Conservation (phyloP, 2,888 invertebrate genomes). For the Xestia ashworthii region DNA sequence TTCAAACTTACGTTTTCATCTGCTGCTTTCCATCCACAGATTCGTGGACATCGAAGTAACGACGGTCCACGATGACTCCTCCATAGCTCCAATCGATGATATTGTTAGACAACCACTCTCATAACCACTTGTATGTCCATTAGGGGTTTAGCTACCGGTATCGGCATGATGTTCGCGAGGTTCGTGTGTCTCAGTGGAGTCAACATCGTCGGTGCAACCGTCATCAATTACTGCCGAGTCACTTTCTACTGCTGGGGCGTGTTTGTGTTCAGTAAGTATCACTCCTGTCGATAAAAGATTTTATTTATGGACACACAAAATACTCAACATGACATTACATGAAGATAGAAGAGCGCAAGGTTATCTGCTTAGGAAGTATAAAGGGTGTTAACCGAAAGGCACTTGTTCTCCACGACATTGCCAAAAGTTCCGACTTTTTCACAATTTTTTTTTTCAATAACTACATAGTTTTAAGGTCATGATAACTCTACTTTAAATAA, state of each 20-base stretch:
- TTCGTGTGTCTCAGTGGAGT: constrained; percentile 68
- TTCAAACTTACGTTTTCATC: background rate
- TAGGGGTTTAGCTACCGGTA: constrained; percentile 70
- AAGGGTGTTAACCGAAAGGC: too few species aligned
- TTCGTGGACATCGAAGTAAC: background rate
- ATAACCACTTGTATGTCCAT: background rate
- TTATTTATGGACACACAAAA: too few species aligned
- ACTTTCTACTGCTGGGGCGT: constrained; percentile 69
- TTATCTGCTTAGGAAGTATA: too few species aligned
- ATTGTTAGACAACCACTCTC: too few species aligned
- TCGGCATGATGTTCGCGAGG: constrained; percentile 69
- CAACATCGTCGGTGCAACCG: constrained; percentile 65
- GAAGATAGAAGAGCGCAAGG: too few species aligned
- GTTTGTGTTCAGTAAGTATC: constrained; percentile 67
- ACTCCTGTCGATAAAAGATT: background rate
- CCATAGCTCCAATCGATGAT: background rate
- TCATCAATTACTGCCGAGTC: constrained; percentile 62
- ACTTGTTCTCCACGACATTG: too few species aligned
- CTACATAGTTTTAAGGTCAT: too few species aligned
- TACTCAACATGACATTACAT: too few species aligned
- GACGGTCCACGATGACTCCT: background rate
- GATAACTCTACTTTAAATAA: too few species aligned
- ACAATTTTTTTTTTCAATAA: too few species aligned
- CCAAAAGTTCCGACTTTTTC: too few species aligned
- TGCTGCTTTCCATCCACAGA: background rate